These are phyloP conservation scores for Urophycis tenuis DNA, from an alignment of 2,797 vertebrate species.

Conservation along the genomic window DNA sequence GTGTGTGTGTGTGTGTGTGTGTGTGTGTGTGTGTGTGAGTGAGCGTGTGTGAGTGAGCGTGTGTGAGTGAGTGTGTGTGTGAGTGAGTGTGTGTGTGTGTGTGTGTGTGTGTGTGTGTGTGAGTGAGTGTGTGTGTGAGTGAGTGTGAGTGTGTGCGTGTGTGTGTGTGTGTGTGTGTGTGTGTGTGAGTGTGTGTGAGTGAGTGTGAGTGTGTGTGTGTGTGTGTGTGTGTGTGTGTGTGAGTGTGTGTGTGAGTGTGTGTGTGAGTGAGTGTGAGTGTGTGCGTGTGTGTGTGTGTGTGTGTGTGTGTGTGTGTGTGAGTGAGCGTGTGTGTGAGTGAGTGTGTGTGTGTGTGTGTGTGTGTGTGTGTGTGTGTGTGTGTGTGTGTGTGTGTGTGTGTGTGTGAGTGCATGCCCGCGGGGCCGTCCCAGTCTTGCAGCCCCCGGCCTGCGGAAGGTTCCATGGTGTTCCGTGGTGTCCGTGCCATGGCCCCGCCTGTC, in stretches of 20 bases:
- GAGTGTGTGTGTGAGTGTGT: neutral
- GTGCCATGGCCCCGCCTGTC: slow-evolving; percentile 28
- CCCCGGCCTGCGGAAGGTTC: slow-evolving; percentile 21
- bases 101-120: neutral
- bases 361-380: neutral
- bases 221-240: slow-evolving; percentile 23
- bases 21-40: slow-evolving; percentile 5
- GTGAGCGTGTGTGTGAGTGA: neutral
- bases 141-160: neutral
- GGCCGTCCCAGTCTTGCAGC: neutral
- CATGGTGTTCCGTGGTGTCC: slow-evolving; percentile 30
- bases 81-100: neutral
- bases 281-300: neutral
- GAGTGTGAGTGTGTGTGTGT: neutral
- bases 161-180: slow-evolving; percentile 10
- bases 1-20: slow-evolving; percentile 1
- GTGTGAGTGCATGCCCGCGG: neutral
- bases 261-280: neutral
- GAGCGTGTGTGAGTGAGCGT: too few relatives aligned
- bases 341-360: neutral
- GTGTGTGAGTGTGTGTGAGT: neutral
- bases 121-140: neutral
- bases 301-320: neutral
- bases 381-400: neutral
- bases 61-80: neutral